phyloP scores from a whole-genome alignment of 2,888 invertebrate genomes.

The Ferrisia virgata region DNA sequence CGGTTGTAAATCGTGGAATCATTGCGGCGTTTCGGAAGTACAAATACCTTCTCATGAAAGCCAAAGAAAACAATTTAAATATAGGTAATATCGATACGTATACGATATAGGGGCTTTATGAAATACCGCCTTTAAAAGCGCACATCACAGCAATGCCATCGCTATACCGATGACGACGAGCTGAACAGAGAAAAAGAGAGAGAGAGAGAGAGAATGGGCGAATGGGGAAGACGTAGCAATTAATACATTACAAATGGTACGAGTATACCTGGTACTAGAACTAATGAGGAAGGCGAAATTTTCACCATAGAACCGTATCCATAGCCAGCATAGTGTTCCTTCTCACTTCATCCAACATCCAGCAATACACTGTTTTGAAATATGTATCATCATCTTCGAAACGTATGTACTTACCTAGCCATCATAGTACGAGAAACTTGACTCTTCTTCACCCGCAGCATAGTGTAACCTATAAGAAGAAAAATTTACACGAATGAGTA shows the following conservation, averaged over 20 bases:
- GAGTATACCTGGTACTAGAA: too few species aligned
- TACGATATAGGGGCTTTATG: not conserved
- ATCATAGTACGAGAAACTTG: too few species aligned
- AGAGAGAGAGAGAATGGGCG: too few species aligned
- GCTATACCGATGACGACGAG: not conserved
- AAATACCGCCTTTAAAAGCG: not conserved
- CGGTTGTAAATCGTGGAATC: not conserved
- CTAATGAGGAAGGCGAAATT: not conserved
- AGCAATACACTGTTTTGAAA: not conserved
- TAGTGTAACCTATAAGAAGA: slow-evolving; percentile 30
- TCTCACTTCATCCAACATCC: too few species aligned
- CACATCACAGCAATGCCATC: not conserved
- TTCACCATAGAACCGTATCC: not conserved
- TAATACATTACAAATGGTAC: not conserved
- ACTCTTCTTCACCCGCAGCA: not conserved
- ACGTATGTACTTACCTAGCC: too few species aligned
- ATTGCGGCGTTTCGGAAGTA: not conserved
- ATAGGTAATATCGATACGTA: not conserved
- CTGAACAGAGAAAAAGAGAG: too few species aligned
- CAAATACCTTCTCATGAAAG: not conserved
- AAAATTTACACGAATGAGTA: slow-evolving; percentile 43
- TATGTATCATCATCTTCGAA: too few species aligned
- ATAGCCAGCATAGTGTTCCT: too few species aligned
- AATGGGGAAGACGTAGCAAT: not conserved
- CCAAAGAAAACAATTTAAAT: not conserved